Conservation (phyloP, 2,113 vertebrate genomes). For the Condylura cristata region DNA sequence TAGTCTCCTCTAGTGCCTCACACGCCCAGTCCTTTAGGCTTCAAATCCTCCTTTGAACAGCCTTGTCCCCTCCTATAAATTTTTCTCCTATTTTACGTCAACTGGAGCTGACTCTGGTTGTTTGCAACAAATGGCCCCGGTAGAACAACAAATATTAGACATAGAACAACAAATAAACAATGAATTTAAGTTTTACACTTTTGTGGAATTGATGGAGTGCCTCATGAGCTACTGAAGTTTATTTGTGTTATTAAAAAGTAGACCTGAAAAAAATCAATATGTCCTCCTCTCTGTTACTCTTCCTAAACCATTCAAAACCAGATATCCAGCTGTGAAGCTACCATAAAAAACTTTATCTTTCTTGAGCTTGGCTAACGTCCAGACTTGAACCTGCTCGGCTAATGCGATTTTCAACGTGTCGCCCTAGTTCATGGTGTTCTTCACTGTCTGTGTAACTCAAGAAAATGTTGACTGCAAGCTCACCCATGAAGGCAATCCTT, state of each 20-base stretch:
- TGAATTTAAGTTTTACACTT: conserved; percentile 44
- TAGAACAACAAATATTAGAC: conserved; percentile 15
- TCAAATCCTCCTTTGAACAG: neutral
- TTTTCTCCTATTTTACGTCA: neutral
- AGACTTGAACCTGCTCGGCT: conserved; percentile 19
- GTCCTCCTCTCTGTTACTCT: conserved; percentile 27
- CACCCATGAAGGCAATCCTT: neutral
- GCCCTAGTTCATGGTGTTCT: conserved; percentile 38
- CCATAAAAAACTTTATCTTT: conserved; percentile 44
- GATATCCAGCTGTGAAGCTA: neutral
- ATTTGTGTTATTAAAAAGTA: conserved; percentile 65
- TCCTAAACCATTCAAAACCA: conserved; percentile 51
- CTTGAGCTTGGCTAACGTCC: conserved; percentile 38
- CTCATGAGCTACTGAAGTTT: conserved; percentile 5
- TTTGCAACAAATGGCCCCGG: neutral
- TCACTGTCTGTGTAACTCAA: neutral
- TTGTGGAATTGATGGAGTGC: neutral
- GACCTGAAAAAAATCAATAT: conserved; percentile 57
- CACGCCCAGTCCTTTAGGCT: neutral
- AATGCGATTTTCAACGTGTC: conserved; percentile 44
- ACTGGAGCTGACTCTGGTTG: neutral
- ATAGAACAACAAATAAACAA: conserved; percentile 1
- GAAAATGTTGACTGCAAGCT: conserved; percentile 26
- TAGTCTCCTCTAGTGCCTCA: neutral
- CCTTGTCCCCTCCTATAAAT: neutral